Evolutionary conservation across 2,888 invertebrate genomes (phyloP).

Genomic region (Plusia festucae): DNA sequence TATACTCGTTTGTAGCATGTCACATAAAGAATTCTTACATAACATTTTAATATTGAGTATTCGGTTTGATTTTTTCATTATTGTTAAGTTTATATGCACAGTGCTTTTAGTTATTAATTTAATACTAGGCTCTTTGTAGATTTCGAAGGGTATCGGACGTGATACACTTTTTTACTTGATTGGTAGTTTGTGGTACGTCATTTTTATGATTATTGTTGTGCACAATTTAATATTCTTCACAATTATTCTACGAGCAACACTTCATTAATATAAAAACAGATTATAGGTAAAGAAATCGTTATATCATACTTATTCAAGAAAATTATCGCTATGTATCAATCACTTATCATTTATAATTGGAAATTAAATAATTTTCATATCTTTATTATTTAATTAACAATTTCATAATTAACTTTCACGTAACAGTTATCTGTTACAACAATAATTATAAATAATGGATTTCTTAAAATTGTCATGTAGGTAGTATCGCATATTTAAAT

Average conservation of each 20-base stretch:
- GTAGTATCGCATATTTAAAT: slow-evolving; percentile 36
- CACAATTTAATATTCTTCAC: too few species aligned
- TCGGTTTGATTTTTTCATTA: slow-evolving; percentile 32
- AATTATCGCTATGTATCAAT: too few species aligned
- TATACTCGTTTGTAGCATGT: slow-evolving; percentile 22
- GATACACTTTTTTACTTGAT: background rate
- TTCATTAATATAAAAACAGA: too few species aligned
- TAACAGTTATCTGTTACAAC: background rate
- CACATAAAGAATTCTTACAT: slow-evolving; percentile 23
- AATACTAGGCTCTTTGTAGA: background rate
- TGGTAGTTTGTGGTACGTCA: too few species aligned
- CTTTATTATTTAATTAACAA: background rate
- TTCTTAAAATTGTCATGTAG: slow-evolving; percentile 5
- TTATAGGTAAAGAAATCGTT: too few species aligned
- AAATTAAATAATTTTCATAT: background rate
- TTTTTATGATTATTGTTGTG: too few species aligned
- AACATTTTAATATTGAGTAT: slow-evolving; percentile 34
- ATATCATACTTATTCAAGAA: too few species aligned
- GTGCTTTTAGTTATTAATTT: background rate
- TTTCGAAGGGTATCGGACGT: background rate
- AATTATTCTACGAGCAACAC: too few species aligned
- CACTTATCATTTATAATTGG: background rate
- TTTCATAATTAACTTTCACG: slow-evolving; percentile 13
- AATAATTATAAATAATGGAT: slow-evolving; percentile 22
- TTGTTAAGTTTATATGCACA: background rate